Evolutionary conservation across 2,888 invertebrate species (phyloP), one percentile per base, ranked within the genome.

Genomic region (Drepana falcataria): DNA sequence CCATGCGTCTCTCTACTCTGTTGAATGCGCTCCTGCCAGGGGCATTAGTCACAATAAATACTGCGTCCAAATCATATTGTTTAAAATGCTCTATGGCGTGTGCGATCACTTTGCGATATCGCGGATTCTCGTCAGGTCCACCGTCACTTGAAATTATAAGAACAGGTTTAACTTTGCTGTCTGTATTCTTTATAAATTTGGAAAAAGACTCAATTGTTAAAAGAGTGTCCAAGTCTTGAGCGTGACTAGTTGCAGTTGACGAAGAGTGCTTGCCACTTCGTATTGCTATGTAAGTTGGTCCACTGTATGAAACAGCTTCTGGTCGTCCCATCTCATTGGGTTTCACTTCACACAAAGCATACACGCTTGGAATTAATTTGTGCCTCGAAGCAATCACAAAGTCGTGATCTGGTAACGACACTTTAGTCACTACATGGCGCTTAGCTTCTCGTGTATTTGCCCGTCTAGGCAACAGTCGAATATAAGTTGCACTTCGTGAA

Each of bases 221-320:
- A 61, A 69, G 65, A 53, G 58, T 58, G 48, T 67, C 59, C 56
- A 70, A 64, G 55, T 65, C 64, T 49, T 55, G 48, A 61, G 66
- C 65, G 58, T 67, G 64, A 56, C 59, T 63, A 51, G 61, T 59
- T 52, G 65, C 65, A 52, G 63, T 65, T 47, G 65, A 70, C 49
- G 66, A 67, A 49, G 53, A 35, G 59, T 66, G 67, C 52, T 75
- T 63, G 53, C 64, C 65, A 56, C 65, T 66, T 55, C 64, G 35
- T 54, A 64, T 67, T 41, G 80, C 73, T 48, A 86, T 67, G 64
- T 79, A 81, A 53, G 83, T 87, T 53, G 86, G 83, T 9, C 84
- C 86, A 55, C 68, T 72, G 57, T 79, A 80, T 40, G 67, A 54
- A 37, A 84, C 79, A 51, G 77, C 75, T 66, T 76, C 52, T 41